Percentiles rank a stretch among this genome's conserved stretches.
phyloP scores from a whole-genome alignment of 2,113 vertebrate species.

The Phrynocephalus versicolor region DNA sequence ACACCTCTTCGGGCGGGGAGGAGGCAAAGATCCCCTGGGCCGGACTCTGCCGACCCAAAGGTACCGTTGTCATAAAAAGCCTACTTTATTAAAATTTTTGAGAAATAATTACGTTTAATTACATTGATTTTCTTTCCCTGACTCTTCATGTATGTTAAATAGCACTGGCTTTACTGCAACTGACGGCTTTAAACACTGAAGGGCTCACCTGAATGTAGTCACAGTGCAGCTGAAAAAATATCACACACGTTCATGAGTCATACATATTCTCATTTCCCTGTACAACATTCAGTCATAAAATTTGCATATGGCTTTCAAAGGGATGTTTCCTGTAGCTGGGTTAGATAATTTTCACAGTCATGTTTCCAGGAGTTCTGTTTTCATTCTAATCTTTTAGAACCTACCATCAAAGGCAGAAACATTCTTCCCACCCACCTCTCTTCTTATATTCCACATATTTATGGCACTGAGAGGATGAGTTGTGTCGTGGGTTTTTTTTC shows the following conservation, averaged over 20 bases:
- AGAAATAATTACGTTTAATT: not conserved
- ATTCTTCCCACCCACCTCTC: not conserved
- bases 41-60: no score
- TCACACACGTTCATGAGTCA: not conserved
- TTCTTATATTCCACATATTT: not conserved
- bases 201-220: not conserved
- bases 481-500: no score
- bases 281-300: not conserved
- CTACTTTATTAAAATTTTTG: not conserved
- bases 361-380: not conserved
- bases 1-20: no score
- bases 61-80: no score
- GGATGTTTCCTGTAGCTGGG: not conserved
- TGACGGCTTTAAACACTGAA: constrained; percentile 1
- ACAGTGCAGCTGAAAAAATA: constrained; percentile 7
- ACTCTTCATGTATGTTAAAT: no score
- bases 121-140: no score
- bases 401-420: not conserved
- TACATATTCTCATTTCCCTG: not conserved
- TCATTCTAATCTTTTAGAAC: no score
- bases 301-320: not conserved
- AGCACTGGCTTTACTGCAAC: not conserved
- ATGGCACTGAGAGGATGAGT: not conserved
- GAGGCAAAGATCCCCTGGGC: no score
- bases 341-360: not conserved